A percentile compares a stretch with the other conserved stretches of the same genome.
Evolutionary conservation across 2,797 vertebrate genomes (phyloP).

Genomic region (Gallinago solitaria): DNA sequence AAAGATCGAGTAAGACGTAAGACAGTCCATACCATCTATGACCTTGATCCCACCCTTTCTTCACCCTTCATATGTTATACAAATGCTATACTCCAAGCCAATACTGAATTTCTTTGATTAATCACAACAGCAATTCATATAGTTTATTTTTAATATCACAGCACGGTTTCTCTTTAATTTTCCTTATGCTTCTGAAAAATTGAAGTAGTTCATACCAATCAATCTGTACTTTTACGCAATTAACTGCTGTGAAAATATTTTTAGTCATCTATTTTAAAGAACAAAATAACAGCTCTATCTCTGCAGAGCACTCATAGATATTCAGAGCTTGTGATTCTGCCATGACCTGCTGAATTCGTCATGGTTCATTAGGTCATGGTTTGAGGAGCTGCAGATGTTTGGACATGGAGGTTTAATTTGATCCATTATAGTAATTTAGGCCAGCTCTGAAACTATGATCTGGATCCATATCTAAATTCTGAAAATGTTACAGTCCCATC

Average conservation of each 20-base stretch:
- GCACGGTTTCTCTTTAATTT: background rate
- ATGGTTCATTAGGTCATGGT: background rate
- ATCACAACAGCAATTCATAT: background rate
- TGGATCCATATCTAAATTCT: background rate
- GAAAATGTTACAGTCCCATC: background rate
- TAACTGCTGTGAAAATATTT: background rate
- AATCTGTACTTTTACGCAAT: background rate
- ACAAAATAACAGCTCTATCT: background rate
- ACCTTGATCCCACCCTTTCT: background rate
- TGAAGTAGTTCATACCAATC: background rate
- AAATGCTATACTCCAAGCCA: background rate
- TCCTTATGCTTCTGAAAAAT: background rate
- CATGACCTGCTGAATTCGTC: background rate
- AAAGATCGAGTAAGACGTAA: background rate
- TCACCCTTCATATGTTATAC: background rate
- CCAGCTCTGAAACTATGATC: background rate
- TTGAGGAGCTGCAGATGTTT: constrained; percentile 9
- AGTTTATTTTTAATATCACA: background rate
- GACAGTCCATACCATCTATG: background rate
- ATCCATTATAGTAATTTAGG: background rate
- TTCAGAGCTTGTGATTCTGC: background rate
- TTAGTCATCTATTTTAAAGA: background rate
- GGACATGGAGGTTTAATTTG: background rate
- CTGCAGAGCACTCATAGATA: background rate
- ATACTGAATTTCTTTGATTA: background rate